Evolutionary conservation across 1,140 invertebrate genomes (phyloP), one percentile per base, ranked within the genome.

Genomic region (Neelides sp.): DNA sequence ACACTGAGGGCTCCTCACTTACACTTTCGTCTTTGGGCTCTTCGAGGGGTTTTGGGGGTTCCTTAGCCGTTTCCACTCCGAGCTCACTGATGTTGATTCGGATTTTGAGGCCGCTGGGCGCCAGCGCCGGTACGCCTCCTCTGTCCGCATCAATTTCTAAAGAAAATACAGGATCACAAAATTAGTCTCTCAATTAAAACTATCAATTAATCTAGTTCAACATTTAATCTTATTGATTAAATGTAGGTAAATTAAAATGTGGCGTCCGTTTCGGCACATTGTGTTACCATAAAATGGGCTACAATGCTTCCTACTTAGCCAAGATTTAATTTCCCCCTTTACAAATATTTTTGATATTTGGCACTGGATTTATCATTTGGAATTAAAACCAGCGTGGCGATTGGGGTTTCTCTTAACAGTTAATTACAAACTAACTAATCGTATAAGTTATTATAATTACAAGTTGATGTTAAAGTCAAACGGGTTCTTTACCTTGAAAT

Each of bases 31-130:
- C 20, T 20, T 48, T 48, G 35, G 35, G 28, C 26, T 48, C 30
- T 13, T 23, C 35, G n/a, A 23, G n/a, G 24, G 15, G 27, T n/a
- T n/a, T n/a, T n/a, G 35, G 4, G 28, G 46, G 22, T 2, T 27
- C 34, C 13, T 28, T 22, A 36, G 30, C 13, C 10, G 39, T 40
- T 12, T 55, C 55, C 30, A 52, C 34, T 36, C 50, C 56, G n/a
- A n/a, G n/a, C n/a, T n/a, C n/a, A n/a, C 46, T 34, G 19, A 61
- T 58, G 27, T 58, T 55, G 7, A 58, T 54, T 20, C 43, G 22
- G 12, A 55, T 55, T 30, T 55, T 61, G 4, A 35, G 17, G 3
- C 28, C 22, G 13, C 52, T 50, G 24, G 24, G 37, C 20, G 20
- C 40, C 32, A 23, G 20, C 13, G 39, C 13, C 3, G 13, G 19